Evolutionary conservation across 2,888 invertebrate species (phyloP), one percentile per base, ranked within the genome.

Genomic region (Sepiola atlantica): DNA sequence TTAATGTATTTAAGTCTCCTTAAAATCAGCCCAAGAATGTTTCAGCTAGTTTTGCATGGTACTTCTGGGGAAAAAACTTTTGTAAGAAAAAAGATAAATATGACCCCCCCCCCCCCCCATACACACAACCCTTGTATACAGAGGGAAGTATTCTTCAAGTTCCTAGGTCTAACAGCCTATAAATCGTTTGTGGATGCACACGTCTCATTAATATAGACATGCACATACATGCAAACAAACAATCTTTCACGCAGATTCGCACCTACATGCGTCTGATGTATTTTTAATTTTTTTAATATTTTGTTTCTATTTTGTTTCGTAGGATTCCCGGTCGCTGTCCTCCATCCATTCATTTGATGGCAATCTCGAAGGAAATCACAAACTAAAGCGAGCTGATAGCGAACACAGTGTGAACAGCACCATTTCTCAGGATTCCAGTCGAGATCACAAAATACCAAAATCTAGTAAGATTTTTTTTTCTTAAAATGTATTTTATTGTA

Each of bases 361-460:
- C 96, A 54, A 24, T 92, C 21, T 90, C 14, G 90, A 45, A n/a
- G 91, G 96, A 90, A 95, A 94, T 93, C 94, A 94, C 0, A 94
- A 95, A 18, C 94, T 97, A 94, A 95, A 95, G 32, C 95, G 96
- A 94, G 96, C 96, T 12, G 97, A 96, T 95, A 96, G 96, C 94
- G 95, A 95, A 55, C 96, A 96, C 94, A 97, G 97, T 95, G 96
- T 96, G 61, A 96, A 95, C 94, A 97, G 97, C 95, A 96, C 95
- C 0, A 93, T 96, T 92, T 97, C 97, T 32, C 95, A 95, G 93
- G 97, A 97, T 93, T 96, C 96, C 55, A 61, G 35, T 10, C 95
- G 96, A 94, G 97, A 97, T 93, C 96, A 97, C 95, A 97, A 97
- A 95, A 96, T 97, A 93, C 97, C 96, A 24, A 95, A 96, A 95